phyloP scores from a whole-genome alignment of 2,888 invertebrate species.

The Spisula subtruncata region DNA sequence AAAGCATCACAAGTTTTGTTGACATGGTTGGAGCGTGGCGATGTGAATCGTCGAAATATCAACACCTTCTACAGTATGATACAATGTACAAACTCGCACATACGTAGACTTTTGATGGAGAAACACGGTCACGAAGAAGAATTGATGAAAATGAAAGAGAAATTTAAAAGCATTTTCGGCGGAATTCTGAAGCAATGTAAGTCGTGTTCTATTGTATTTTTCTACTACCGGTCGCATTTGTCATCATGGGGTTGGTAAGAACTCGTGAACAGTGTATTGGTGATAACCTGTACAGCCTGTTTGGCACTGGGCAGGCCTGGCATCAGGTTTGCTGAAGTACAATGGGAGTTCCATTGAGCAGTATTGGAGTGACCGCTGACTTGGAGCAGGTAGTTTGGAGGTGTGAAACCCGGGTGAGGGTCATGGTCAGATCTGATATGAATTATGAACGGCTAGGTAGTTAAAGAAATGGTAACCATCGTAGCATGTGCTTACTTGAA shows the following conservation, averaged over 20 bases:
- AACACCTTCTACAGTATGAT: constrained; percentile 98
- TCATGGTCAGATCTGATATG: no score
- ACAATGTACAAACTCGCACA: constrained; percentile 96
- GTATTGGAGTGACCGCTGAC: no score
- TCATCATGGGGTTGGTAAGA: constrained; percentile 1
- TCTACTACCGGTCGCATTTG: not conserved
- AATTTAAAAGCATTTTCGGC: constrained; percentile 94
- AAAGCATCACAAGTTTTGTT: constrained; percentile 95
- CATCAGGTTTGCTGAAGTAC: no score
- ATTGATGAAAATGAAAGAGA: constrained; percentile 94
- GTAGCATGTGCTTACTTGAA: no score
- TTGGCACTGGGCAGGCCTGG: no score
- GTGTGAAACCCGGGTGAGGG: no score
- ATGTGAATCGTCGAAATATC: constrained; percentile 96
- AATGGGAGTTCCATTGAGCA: no score
- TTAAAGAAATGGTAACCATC: no score
- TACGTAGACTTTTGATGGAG: constrained; percentile 94
- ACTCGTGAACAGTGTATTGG: not conserved
- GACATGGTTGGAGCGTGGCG: constrained; percentile 97
- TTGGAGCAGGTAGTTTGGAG: no score
- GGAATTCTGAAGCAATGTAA: constrained; percentile 96
- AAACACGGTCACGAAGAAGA: constrained; percentile 96
- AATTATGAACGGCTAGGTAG: no score
- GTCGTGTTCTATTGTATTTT: constrained; percentile 88
- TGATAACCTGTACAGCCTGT: no score